phyloP scores from a whole-genome alignment of 2,797 vertebrate genomes.

The Crossoptilon crossoptilon region DNA sequence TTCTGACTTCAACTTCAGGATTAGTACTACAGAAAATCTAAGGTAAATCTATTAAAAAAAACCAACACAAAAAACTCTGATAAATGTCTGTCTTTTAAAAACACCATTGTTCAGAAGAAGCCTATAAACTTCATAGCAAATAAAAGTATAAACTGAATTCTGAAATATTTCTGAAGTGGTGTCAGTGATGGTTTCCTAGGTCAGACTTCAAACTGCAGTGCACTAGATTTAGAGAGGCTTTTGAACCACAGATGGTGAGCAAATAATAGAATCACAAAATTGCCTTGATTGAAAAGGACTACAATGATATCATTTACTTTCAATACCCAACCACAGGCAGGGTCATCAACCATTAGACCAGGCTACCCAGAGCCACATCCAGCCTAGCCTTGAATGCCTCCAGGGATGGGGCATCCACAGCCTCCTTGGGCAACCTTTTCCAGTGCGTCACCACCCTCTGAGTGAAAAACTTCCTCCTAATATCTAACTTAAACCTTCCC shows the following conservation, averaged over 20 bases:
- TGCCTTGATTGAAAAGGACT: too few species aligned
- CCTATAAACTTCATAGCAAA: not conserved
- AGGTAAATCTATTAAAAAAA: not conserved
- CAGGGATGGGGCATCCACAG: too few species aligned
- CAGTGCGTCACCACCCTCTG: too few species aligned
- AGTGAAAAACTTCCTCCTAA: too few species aligned
- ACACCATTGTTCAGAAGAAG: not conserved
- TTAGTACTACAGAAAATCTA: not conserved
- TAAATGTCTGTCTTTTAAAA: not conserved
- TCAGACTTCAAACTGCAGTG: not conserved
- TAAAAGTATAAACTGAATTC: not conserved
- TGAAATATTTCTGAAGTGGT: not conserved
- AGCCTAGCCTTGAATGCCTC: too few species aligned
- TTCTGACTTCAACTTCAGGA: not conserved
- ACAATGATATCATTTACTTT: too few species aligned
- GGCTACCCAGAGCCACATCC: too few species aligned
- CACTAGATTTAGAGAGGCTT: not conserved
- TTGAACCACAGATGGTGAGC: not conserved
- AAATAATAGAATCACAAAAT: not conserved
- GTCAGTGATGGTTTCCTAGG: not conserved
- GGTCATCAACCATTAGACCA: too few species aligned
- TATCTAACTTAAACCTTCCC: too few species aligned
- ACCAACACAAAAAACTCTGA: not conserved
- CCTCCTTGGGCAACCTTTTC: too few species aligned
- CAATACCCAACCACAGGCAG: too few species aligned